Conservation (phyloP, 2,888 invertebrate species). For the Ectropis crepuscularia region DNA sequence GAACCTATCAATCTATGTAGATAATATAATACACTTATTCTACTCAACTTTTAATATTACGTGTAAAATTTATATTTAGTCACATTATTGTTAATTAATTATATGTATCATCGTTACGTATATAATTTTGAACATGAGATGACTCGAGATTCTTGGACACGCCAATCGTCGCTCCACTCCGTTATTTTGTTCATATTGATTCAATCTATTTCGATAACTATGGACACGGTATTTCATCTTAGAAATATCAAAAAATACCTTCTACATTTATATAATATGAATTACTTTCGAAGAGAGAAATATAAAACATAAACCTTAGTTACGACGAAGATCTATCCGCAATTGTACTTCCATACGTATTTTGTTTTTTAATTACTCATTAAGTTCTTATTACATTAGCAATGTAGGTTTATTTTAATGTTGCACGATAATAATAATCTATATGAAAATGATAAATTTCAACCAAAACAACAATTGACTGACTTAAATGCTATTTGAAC, state of each 20-base stretch:
- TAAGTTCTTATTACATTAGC: constrained; percentile 71
- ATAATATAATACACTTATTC: constrained; percentile 77
- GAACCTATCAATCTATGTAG: constrained; percentile 75
- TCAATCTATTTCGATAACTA: constrained; percentile 62
- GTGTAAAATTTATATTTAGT: constrained; percentile 83
- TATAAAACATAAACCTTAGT: constrained; percentile 65
- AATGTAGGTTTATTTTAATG: constrained; percentile 61
- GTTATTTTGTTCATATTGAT: constrained; percentile 58
- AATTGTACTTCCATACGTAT: constrained; percentile 85
- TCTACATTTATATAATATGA: constrained; percentile 64
- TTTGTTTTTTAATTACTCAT: constrained; percentile 74
- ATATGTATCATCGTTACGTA: constrained; percentile 85
- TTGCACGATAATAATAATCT: constrained; percentile 55
- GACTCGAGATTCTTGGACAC: constrained; percentile 70
- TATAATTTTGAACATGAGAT: constrained; percentile 84
- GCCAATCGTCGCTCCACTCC: constrained; percentile 54
- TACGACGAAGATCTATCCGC: constrained; percentile 71
- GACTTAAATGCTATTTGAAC: constrained; percentile 63
- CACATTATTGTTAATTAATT: constrained; percentile 82
- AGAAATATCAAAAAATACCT: constrained; percentile 78
- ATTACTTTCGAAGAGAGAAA: constrained; percentile 63
- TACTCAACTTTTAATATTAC: constrained; percentile 81
- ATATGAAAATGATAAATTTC: constrained; percentile 60
- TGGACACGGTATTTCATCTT: constrained; percentile 75
- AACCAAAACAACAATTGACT: constrained; percentile 68